Conservation (phyloP, 2,113 vertebrate species). For the Odobenus rosmarus region DNA sequence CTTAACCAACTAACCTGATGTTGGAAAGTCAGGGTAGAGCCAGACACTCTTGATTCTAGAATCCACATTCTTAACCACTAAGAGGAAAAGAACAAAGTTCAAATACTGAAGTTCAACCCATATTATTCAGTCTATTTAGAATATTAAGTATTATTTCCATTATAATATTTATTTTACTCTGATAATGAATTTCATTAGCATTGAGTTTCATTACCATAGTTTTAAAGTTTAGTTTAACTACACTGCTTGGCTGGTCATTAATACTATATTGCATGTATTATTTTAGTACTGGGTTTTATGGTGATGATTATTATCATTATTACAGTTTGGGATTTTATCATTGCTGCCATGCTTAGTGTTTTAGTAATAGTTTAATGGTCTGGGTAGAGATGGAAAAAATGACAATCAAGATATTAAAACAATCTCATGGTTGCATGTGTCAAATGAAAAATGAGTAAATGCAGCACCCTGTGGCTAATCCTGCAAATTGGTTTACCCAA, state of each 20-base stretch:
- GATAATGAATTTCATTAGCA: not conserved
- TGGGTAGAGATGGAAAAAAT: not conserved
- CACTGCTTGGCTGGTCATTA: not conserved
- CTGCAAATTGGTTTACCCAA: not conserved
- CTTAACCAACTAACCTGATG: not conserved
- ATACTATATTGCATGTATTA: not conserved
- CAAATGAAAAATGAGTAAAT: not conserved
- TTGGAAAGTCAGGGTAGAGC: not conserved
- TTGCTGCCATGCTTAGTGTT: not conserved
- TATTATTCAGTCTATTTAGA: not conserved
- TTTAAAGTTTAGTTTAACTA: not conserved
- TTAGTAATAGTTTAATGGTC: not conserved
- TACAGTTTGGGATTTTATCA: not conserved
- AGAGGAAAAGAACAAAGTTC: not conserved
- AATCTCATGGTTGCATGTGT: not conserved
- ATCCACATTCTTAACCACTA: not conserved
- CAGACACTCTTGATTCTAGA: not conserved
- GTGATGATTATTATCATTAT: not conserved
- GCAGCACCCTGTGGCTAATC: not conserved
- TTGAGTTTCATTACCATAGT: not conserved
- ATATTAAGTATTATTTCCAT: not conserved
- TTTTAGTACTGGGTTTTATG: not conserved
- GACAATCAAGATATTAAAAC: not conserved
- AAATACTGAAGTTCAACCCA: not conserved
- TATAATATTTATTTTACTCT: not conserved